Conservation (phyloP, 2,113 vertebrate species). For the Fulmarus glacialis region DNA sequence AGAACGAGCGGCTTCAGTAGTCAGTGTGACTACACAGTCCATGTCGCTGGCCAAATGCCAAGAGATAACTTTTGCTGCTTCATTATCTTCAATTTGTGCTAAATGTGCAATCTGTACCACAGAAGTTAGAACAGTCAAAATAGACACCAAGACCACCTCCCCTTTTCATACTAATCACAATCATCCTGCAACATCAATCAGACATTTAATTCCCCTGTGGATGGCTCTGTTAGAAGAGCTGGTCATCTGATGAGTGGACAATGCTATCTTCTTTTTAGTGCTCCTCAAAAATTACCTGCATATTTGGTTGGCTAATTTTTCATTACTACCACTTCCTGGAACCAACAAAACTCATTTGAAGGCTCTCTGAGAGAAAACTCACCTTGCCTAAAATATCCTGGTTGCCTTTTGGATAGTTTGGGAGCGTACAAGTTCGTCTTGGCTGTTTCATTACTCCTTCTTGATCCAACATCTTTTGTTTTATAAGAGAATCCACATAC, state of each 20-base stretch:
- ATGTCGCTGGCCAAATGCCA: constrained; percentile 92
- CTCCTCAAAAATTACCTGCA: background rate
- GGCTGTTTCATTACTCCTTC: constrained; percentile 68
- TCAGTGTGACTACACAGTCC: constrained; percentile 91
- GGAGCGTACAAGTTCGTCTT: constrained; percentile 80
- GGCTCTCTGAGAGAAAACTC: constrained; percentile 3
- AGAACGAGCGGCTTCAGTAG: constrained; percentile 78
- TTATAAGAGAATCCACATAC: constrained; percentile 72
- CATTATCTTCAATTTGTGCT: constrained; percentile 84
- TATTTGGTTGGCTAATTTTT: background rate
- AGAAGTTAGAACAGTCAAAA: background rate
- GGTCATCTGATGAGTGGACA: background rate
- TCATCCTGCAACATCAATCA: background rate
- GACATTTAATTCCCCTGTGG: background rate
- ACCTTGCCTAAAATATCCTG: constrained; percentile 91
- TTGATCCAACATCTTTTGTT: constrained; percentile 69
- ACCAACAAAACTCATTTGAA: background rate
- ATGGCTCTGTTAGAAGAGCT: background rate
- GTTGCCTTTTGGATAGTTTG: constrained; percentile 76
- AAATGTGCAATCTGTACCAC: constrained; percentile 86
- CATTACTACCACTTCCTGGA: background rate
- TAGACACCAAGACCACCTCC: background rate
- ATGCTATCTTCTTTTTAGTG: background rate
- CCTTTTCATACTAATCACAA: background rate
- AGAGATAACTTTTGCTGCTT: constrained; percentile 88